Percentiles rank a stretch among this genome's conserved stretches.
These are phyloP conservation scores for Myxocyprinus asiaticus DNA, from an alignment of 2,113 vertebrate genomes.

Conservation along the genomic window DNA sequence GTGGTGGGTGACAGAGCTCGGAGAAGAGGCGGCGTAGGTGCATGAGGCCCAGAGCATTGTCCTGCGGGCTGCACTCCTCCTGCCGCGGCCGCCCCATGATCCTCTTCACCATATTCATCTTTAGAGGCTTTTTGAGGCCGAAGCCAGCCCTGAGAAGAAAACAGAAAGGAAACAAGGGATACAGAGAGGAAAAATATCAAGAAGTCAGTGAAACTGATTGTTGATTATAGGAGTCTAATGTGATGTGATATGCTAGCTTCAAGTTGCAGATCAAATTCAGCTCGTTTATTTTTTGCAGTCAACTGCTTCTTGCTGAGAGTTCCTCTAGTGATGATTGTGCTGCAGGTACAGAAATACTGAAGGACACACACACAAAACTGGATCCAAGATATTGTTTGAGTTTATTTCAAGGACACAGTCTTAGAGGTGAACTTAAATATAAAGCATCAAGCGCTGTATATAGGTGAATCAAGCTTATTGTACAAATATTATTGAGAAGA, in stretches of 20 bases:
- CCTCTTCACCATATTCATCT: slow-evolving; percentile 99
- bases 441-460: background rate
- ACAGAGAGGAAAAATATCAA: background rate
- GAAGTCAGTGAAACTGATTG: slow-evolving; percentile 20
- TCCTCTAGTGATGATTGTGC: slow-evolving; percentile 1
- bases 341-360: slow-evolving; percentile 24
- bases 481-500: background rate
- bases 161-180: slow-evolving; percentile 2
- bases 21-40: slow-evolving; percentile 97
- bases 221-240: background rate
- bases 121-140: slow-evolving; percentile 79
- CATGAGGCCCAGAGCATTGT: slow-evolving; percentile 96
- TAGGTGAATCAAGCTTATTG: background rate
- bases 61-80: slow-evolving; percentile 97
- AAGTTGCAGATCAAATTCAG: slow-evolving; percentile 33
- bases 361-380: background rate
- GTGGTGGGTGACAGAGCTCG: slow-evolving; percentile 92
- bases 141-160: slow-evolving; percentile 74
- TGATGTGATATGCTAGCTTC: slow-evolving; percentile 4
- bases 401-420: no score
- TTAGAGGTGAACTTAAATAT: background rate
- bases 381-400: background rate
- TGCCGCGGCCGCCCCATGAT: slow-evolving; percentile 98
- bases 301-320: background rate
- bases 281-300: slow-evolving; percentile 14